Conservation (phyloP, 2,113 vertebrate species). For the Cololabis saira region DNA sequence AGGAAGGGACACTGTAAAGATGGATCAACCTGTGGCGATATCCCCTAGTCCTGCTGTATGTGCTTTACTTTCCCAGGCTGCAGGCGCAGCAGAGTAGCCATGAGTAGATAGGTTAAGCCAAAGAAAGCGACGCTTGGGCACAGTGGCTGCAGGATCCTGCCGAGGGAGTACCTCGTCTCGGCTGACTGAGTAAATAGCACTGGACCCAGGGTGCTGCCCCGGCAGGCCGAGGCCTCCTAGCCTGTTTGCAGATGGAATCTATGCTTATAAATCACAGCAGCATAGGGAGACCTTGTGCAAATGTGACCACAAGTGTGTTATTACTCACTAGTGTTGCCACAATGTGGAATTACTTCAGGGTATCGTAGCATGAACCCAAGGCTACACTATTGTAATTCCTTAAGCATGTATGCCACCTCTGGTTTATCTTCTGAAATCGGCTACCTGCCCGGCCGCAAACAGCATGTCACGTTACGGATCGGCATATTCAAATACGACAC, state of each 20-base stretch:
- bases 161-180: slow-evolving; percentile 55
- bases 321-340: slow-evolving; percentile 58
- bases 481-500: slow-evolving; percentile 64
- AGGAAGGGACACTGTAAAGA: slow-evolving; percentile 62
- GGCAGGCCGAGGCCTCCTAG: slow-evolving; percentile 58
- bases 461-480: slow-evolving; percentile 46
- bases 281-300: slow-evolving; percentile 69
- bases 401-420: slow-evolving; percentile 59
- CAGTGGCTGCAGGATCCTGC: slow-evolving; percentile 50
- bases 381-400: slow-evolving; percentile 59
- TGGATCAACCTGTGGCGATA: slow-evolving; percentile 60
- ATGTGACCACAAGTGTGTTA: slow-evolving; percentile 59
- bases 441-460: slow-evolving; percentile 46
- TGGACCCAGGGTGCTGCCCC: slow-evolving; percentile 71
- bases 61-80: slow-evolving; percentile 37
- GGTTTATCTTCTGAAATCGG: slow-evolving; percentile 35
- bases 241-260: slow-evolving; percentile 75
- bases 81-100: slow-evolving; percentile 28
- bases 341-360: slow-evolving; percentile 41
- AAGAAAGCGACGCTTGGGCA: slow-evolving; percentile 29
- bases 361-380: slow-evolving; percentile 43
- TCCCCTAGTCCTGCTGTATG: slow-evolving; percentile 34
- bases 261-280: slow-evolving; percentile 75
- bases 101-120: slow-evolving; percentile 42
- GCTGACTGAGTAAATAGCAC: slow-evolving; percentile 75